These are phyloP conservation scores for Hemicordylus capensis DNA, from an alignment of 2,113 vertebrate genomes.

Conservation along the genomic window DNA sequence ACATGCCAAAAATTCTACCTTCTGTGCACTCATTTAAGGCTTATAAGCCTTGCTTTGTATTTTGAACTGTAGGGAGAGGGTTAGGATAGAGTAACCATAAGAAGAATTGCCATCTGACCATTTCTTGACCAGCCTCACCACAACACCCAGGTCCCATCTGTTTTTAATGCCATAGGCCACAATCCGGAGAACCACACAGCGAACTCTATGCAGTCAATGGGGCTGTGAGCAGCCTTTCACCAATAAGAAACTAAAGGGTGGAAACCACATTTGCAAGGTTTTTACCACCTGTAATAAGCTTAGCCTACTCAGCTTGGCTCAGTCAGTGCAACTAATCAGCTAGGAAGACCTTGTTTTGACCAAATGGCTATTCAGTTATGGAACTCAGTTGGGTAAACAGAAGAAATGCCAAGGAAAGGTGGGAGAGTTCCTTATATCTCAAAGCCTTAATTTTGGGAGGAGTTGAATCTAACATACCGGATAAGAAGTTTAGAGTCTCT, in stretches of 20 bases:
- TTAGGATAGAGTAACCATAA: not conserved
- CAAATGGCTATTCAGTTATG: constrained; percentile 50
- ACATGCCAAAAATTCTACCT: not conserved
- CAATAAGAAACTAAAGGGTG: constrained; percentile 61
- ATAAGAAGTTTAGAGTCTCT: constrained; percentile 41
- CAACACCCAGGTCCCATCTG: not conserved
- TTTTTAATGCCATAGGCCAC: not conserved
- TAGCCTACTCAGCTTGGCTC: constrained; percentile 52
- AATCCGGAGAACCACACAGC: not conserved
- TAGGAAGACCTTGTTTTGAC: constrained; percentile 57
- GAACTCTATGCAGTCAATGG: not conserved
- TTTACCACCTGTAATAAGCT: constrained; percentile 72
- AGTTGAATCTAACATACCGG: constrained; percentile 60
- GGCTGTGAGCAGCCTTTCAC: constrained; percentile 21
- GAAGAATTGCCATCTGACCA: not conserved
- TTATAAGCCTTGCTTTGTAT: not conserved
- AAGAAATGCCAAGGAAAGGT: constrained; percentile 53
- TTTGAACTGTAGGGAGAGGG: not conserved
- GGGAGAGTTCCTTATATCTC: constrained; percentile 55
- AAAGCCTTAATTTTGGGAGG: constrained; percentile 51
- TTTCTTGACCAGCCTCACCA: not conserved
- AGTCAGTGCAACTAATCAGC: constrained; percentile 56
- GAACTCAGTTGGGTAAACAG: constrained; percentile 59
- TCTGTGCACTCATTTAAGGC: not conserved
- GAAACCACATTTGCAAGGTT: constrained; percentile 55